phyloP scores from a whole-genome alignment of 2,797 vertebrate genomes.

The Chiloscyllium punctatum region DNA sequence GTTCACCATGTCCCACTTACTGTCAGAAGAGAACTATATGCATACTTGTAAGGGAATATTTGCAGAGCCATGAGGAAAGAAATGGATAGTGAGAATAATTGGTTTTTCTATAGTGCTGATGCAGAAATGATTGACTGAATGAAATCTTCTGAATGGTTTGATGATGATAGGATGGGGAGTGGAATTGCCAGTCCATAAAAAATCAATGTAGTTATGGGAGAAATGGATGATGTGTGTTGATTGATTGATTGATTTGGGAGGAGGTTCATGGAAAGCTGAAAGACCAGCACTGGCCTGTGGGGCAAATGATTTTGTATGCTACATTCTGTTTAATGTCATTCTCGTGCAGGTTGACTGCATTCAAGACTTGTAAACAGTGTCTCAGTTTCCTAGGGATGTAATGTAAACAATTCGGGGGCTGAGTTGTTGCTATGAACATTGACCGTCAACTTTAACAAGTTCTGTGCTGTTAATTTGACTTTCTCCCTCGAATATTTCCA shows the following conservation, averaged over 20 bases:
- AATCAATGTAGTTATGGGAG: neutral
- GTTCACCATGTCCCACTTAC: neutral
- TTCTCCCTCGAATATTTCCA: neutral
- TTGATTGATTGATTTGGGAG: neutral
- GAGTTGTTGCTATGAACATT: neutral
- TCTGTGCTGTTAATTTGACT: no score
- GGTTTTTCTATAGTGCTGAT: no score
- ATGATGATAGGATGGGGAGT: neutral
- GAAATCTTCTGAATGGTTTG: neutral
- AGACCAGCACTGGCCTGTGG: neutral
- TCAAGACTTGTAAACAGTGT: neutral
- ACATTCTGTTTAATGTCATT: neutral
- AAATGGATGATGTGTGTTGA: neutral
- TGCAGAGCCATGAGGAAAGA: neutral
- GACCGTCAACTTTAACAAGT: no score
- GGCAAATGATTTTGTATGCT: neutral
- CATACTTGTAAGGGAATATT: neutral
- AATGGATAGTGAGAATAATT: neutral
- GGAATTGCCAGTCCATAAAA: neutral
- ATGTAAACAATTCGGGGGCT: neutral
- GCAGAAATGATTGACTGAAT: neutral
- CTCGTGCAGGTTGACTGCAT: neutral
- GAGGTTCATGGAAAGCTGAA: neutral
- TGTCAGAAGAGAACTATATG: neutral
- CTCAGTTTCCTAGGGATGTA: neutral